phyloP scores from a whole-genome alignment of 1,140 invertebrate genomes.

The Drosophila ercepeae region DNA sequence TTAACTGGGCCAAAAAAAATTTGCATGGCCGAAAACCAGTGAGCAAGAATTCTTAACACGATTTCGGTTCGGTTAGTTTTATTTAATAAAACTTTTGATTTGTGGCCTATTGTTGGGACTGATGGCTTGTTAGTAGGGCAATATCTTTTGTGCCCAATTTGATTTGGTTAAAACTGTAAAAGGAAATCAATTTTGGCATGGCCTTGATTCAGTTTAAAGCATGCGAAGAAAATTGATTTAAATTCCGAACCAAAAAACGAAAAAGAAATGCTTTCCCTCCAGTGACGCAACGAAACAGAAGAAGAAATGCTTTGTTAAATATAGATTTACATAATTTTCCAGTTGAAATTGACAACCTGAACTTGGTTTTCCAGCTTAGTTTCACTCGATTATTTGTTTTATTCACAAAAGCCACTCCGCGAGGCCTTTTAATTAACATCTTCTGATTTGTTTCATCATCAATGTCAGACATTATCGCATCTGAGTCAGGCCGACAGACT shows the following conservation, averaged over 20 bases:
- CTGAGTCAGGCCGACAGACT: constrained; percentile 25
- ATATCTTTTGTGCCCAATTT: constrained; percentile 32
- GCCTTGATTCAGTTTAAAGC: constrained; percentile 57
- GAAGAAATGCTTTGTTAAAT: constrained; percentile 39
- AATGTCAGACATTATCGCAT: constrained; percentile 30
- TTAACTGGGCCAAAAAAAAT: constrained; percentile 37
- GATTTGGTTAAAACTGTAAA: constrained; percentile 62
- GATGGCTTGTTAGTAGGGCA: constrained; percentile 37
- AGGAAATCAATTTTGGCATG: constrained; percentile 56
- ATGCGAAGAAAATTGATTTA: constrained; percentile 34
- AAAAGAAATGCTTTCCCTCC: constrained; percentile 57
- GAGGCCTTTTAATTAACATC: constrained; percentile 63
- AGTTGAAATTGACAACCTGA: constrained; percentile 22
- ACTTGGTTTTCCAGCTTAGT: constrained; percentile 64
- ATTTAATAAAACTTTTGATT: constrained; percentile 43
- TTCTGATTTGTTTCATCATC: constrained; percentile 45
- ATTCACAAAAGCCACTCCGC: background rate
- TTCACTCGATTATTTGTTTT: constrained; percentile 53
- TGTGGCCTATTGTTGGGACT: constrained; percentile 25
- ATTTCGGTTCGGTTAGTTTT: constrained; percentile 47
- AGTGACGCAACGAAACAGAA: constrained; percentile 46
- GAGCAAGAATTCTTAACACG: constrained; percentile 33
- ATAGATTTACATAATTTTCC: constrained; percentile 59
- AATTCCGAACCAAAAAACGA: constrained; percentile 6
- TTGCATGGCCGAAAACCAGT: constrained; percentile 26